Conservation (phyloP, 2,888 invertebrate genomes). For the Amphiduros pacificus region DNA sequence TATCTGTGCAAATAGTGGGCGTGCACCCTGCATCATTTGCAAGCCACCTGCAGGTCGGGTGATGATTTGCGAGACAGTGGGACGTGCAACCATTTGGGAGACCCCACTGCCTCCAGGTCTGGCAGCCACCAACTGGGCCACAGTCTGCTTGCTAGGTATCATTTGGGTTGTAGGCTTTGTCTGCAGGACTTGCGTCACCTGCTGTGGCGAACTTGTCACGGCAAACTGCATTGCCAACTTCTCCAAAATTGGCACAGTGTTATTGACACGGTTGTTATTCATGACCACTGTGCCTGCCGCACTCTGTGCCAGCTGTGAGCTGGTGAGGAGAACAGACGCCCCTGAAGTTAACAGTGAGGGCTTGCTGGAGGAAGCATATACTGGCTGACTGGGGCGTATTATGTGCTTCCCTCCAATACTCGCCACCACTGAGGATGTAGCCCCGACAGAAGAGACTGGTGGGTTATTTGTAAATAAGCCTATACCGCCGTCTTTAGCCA, state of each 20-base stretch:
- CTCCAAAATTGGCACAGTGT: constrained; percentile 33
- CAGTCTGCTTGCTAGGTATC: not conserved
- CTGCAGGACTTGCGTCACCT: constrained; percentile 1
- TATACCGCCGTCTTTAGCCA: too few species aligned
- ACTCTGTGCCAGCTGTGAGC: too few species aligned
- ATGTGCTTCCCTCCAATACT: not conserved
- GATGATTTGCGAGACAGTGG: too few species aligned
- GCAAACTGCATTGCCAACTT: constrained; percentile 34
- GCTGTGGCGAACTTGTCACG: not conserved
- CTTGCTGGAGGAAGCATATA: too few species aligned
- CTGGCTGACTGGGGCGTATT: too few species aligned
- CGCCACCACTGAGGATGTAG: not conserved
- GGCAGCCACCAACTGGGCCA: constrained; percentile 6
- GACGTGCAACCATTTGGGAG: too few species aligned
- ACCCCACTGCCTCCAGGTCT: not conserved
- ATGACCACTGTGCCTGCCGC: too few species aligned
- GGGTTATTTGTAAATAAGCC: too few species aligned
- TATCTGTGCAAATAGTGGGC: not conserved
- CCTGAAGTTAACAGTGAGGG: not conserved
- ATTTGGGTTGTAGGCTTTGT: not conserved
- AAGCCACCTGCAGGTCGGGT: too few species aligned
- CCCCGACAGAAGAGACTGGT: too few species aligned
- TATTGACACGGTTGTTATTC: constrained; percentile 10
- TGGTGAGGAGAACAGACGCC: not conserved
- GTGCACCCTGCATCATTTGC: too few species aligned